Conservation (phyloP, 1,140 invertebrate genomes). For the Dendrolimus kikuchii region DNA sequence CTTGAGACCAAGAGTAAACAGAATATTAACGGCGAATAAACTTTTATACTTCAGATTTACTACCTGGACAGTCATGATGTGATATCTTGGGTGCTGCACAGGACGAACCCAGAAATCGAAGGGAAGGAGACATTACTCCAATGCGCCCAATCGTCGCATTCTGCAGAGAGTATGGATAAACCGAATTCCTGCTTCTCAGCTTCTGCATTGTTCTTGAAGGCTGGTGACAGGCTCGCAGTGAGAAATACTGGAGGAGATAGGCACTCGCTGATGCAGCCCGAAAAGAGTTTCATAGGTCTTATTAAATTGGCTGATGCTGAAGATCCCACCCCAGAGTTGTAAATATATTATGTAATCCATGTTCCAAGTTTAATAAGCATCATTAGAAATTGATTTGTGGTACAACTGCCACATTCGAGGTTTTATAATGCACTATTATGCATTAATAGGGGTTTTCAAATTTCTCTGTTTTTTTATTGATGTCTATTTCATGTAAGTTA, state of each 20-base stretch:
- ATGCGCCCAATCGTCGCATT: conserved; percentile 52
- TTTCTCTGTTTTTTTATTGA: too few species aligned
- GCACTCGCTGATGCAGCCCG: conserved; percentile 79
- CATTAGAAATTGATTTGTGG: too few species aligned
- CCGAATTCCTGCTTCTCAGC: conserved; percentile 83
- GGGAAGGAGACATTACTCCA: conserved; percentile 52
- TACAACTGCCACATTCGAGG: too few species aligned
- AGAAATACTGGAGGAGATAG: conserved; percentile 79
- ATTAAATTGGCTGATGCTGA: conserved; percentile 79
- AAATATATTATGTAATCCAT: conserved; percentile 4
- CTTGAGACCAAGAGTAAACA: neutral
- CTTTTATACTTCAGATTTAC: conserved; percentile 40
- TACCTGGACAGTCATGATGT: conserved; percentile 59
- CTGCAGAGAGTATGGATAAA: conserved; percentile 53
- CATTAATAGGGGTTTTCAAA: too few species aligned
- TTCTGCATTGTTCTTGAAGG: conserved; percentile 75
- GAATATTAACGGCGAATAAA: conserved; percentile 1
- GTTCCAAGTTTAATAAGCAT: too few species aligned
- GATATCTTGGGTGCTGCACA: conserved; percentile 58
- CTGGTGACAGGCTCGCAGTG: conserved; percentile 77
- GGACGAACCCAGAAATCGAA: conserved; percentile 39
- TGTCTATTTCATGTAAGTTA: too few species aligned
- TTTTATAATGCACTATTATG: too few species aligned
- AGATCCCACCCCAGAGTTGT: conserved; percentile 44
- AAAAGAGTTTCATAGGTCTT: conserved; percentile 86